Evolutionary conservation across 1,140 invertebrate species (phyloP).

Genomic region (Theocolax elegans): DNA sequence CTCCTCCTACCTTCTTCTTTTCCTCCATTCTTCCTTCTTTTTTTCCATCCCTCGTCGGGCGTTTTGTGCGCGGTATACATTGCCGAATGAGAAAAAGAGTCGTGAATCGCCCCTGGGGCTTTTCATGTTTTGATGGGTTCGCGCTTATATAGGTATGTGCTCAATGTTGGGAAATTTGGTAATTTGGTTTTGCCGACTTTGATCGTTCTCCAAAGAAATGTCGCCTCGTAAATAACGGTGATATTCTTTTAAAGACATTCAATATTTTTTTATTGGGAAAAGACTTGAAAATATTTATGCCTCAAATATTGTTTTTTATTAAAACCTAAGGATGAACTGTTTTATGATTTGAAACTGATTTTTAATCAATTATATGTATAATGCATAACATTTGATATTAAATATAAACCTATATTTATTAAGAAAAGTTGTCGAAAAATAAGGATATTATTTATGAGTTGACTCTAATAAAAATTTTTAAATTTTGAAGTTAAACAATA

Average conservation of each 20-base stretch:
- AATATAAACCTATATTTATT: no score
- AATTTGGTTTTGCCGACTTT: constrained; percentile 37
- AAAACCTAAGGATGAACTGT: no score
- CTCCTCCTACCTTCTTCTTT: neutral
- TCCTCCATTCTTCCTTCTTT: neutral
- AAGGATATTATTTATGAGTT: no score
- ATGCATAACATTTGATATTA: no score
- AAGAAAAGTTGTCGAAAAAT: no score
- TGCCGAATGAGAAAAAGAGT: neutral
- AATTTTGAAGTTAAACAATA: no score
- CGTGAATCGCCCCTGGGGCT: neutral
- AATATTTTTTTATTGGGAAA: no score
- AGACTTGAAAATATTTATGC: constrained; percentile 20
- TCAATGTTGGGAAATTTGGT: constrained; percentile 33
- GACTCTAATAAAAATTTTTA: no score
- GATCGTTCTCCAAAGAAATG: constrained; percentile 23
- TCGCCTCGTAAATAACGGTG: constrained; percentile 27
- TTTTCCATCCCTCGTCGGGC: neutral
- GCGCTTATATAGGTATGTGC: neutral
- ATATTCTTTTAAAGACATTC: no score
- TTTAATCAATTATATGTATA: no score
- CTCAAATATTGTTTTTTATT: no score
- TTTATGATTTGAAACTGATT: no score
- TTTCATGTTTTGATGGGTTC: constrained; percentile 28
- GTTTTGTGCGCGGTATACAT: neutral